Evolutionary conservation across 2,888 invertebrate species (phyloP).

Genomic region (Oxyteleia sp.): DNA sequence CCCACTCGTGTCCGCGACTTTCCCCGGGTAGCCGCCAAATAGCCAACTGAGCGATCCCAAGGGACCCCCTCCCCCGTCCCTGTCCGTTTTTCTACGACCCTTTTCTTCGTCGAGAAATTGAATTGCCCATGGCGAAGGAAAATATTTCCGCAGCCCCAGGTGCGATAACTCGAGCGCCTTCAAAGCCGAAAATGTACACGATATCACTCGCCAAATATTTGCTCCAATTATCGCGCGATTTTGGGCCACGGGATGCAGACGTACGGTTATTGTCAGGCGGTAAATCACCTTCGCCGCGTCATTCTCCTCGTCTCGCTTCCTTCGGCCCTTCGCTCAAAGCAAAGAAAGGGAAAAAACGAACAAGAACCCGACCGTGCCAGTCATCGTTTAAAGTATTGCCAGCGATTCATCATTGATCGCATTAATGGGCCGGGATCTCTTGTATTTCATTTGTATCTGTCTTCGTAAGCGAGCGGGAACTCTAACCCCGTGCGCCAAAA

Average conservation of each 20-base stretch:
- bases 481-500: conserved; percentile 79
- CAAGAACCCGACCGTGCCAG: conserved; percentile 81
- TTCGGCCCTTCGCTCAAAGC: conserved; percentile 69
- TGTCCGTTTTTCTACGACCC: conserved; percentile 41
- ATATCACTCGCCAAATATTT: conserved; percentile 20
- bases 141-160: conserved; percentile 51
- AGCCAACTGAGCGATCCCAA: conserved; percentile 49
- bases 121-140: conserved; percentile 28
- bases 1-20: conserved; percentile 1
- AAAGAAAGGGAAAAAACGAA: conserved; percentile 82
- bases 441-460: conserved; percentile 86
- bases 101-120: conserved; percentile 46
- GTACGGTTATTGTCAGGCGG: conserved; percentile 76
- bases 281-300: conserved; percentile 75
- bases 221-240: conserved; percentile 43
- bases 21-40: conserved; percentile 23
- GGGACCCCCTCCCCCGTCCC: conserved; percentile 42
- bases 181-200: not conserved
- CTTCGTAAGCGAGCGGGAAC: conserved; percentile 76
- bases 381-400: conserved; percentile 85
- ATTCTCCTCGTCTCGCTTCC: conserved; percentile 2
- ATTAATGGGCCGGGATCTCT: conserved; percentile 84
- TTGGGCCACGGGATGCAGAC: not conserved
- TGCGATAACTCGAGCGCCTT: conserved; percentile 35
- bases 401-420: conserved; percentile 84